phyloP scores from a whole-genome alignment of 2,888 invertebrate genomes.

The Ornithoptera alexandrae region DNA sequence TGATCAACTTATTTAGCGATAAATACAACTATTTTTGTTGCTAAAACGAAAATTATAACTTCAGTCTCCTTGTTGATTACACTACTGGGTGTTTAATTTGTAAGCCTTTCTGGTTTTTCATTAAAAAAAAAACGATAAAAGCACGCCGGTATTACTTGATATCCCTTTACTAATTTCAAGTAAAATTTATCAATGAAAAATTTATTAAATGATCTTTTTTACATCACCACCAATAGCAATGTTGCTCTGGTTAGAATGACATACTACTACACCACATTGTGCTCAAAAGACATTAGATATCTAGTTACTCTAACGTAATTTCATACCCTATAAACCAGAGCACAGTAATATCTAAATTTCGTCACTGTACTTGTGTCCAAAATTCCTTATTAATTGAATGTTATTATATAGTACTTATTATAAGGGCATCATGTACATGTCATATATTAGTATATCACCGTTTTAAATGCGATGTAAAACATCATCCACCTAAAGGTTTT shows the following conservation, averaged over 20 bases:
- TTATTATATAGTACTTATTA: no score
- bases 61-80: slow-evolving; percentile 10
- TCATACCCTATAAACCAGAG: no score
- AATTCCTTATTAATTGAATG: no score
- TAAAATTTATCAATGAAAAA: neutral
- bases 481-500: neutral
- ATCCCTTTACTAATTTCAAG: neutral
- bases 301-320: no score
- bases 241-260: no score
- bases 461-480: neutral
- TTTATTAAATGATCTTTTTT: neutral
- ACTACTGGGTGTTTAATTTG: slow-evolving; percentile 3
- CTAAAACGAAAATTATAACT: neutral
- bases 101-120: neutral
- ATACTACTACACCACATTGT: no score
- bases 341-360: no score
- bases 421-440: neutral
- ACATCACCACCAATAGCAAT: no score
- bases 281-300: no score
- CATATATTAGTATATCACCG: neutral
- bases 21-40: no score
- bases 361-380: no score
- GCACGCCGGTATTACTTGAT: neutral
- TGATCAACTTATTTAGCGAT: no score
- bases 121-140: neutral